These are phyloP conservation scores for Cyanoramphus novaezelandiae DNA, from an alignment of 2,113 vertebrate species.

Conservation along the genomic window DNA sequence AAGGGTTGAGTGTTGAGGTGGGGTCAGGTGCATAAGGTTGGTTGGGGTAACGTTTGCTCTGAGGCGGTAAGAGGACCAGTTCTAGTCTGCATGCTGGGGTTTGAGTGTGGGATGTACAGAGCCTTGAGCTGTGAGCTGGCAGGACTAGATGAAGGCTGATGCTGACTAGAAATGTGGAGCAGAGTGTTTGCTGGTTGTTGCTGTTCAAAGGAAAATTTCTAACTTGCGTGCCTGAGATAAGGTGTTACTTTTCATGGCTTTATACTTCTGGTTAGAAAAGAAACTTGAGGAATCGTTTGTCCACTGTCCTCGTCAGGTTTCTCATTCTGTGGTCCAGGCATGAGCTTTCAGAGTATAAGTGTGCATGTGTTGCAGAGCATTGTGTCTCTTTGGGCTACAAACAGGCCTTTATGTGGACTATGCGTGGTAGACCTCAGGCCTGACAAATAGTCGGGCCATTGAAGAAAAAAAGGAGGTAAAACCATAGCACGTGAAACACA, in stretches of 20 bases:
- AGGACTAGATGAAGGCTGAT: neutral
- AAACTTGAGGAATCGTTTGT: neutral
- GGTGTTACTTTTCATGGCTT: neutral
- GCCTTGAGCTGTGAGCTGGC: neutral
- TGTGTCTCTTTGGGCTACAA: neutral
- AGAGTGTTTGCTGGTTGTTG: neutral
- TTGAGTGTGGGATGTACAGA: neutral
- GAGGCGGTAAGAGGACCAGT: neutral
- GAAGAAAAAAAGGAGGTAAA: neutral
- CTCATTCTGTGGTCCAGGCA: neutral
- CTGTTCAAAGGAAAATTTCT: neutral
- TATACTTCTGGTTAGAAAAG: neutral
- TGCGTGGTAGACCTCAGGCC: neutral
- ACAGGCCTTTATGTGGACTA: neutral
- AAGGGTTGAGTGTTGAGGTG: neutral
- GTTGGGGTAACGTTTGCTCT: neutral
- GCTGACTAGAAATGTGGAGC: neutral
- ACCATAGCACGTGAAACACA: neutral
- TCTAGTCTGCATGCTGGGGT: neutral
- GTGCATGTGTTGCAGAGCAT: neutral
- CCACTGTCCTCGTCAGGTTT: neutral
- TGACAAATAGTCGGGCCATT: neutral
- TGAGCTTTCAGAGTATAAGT: neutral
- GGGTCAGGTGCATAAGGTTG: fast-evolving
- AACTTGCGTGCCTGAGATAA: neutral